Conservation (phyloP, 2,888 invertebrate genomes). For the Callyntrura sp. region DNA sequence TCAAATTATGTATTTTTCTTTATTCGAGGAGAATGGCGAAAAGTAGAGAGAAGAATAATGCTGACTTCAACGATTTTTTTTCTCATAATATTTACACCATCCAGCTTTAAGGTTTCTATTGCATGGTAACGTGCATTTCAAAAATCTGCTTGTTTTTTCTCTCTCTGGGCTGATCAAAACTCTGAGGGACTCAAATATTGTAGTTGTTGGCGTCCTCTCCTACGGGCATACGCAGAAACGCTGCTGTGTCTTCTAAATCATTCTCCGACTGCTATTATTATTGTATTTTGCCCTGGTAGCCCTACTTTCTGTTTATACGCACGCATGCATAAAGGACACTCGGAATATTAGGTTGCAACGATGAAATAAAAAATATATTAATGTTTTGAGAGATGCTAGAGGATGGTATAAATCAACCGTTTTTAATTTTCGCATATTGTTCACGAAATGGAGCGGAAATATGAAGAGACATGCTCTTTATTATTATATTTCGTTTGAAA, state of each 20-base stretch:
- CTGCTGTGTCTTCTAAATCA: not conserved
- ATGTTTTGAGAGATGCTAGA: not conserved
- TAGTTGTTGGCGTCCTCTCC: not conserved
- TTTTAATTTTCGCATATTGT: not conserved
- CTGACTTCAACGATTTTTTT: not conserved
- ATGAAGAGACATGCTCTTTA: not conserved
- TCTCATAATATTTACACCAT: too few species aligned
- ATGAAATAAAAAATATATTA: too few species aligned
- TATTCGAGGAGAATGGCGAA: not conserved
- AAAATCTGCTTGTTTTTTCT: slow-evolving; percentile 35
- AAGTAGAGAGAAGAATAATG: not conserved
- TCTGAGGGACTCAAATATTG: not conserved
- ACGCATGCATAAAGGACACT: too few species aligned
- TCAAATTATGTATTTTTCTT: slow-evolving; percentile 18
- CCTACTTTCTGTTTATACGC: not conserved
- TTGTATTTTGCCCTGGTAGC: not conserved
- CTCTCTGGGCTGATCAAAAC: not conserved
- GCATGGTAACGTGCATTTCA: slow-evolving; percentile 51
- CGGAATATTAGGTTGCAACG: too few species aligned
- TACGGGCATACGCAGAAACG: not conserved
- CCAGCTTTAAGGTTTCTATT: slow-evolving; percentile 12
- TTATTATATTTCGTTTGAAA: not conserved
- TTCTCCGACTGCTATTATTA: not conserved
- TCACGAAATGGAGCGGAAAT: not conserved
- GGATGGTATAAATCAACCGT: not conserved